Evolutionary conservation across 2,113 vertebrate genomes (phyloP), one percentile per base, ranked within the genome.

Genomic region (Hypanus sabinus): DNA sequence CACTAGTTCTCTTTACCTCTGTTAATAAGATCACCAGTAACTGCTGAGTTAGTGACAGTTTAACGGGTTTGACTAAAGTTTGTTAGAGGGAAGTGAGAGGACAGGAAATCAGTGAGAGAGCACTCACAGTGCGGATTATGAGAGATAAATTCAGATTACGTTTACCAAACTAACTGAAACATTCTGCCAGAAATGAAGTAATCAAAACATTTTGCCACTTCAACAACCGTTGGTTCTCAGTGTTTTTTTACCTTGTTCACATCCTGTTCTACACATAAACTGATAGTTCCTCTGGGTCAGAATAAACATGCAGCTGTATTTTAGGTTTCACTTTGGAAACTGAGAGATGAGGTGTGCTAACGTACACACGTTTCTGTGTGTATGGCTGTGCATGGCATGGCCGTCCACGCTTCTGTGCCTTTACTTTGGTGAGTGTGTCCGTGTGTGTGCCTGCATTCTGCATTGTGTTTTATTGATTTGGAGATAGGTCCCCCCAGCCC

Each of bases 241-340:
- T 73, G 91, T 93, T 93, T 93, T 73, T 90, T 68, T 60, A 90
- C 24, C 36, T 55, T 71, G 46, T 75, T 93, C 91, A 93, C 91
- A 73, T 93, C 91, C 91, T 93, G 70, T 75, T 36, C 70, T 10
- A 93, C 91, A 93, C 68, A 55, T 71, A 46, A 3, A 46, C 18
- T 93, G 11, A 93, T 68, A 75, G 38, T 33, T 68, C 60, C 85
- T 90, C 85, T 71, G 68, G 70, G 20, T 71, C 91, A 71, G 24
- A 93, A 71, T 55, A 93, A 93, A 93, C 91, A 73, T 22, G 12
- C 8, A 75, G 38, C 68, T 30, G 68, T 93, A 93, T 93, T 55
- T 30, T 75, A 93, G 68, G 36, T 93, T 93, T 93, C 10, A 30
- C 36, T 38, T 55, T 73, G 65, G 33, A 71, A 93, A 8, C 22